A percentile compares a stretch with the other conserved stretches of the same genome.
These are phyloP conservation scores for Myripristis jacobus DNA, from an alignment of 2,797 vertebrate species.

Conservation along the genomic window DNA sequence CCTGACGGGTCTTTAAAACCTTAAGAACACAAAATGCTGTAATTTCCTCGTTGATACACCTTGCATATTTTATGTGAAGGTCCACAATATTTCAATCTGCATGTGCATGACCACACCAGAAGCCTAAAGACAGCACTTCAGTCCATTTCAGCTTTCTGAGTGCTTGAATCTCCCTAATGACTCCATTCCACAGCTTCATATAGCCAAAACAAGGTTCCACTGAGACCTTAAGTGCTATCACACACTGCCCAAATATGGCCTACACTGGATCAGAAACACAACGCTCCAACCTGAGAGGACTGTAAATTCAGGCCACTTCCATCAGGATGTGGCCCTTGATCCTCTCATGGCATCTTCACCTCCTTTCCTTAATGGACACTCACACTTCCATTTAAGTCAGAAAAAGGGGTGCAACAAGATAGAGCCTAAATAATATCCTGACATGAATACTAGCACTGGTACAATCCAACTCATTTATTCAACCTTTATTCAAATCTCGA, in stretches of 20 bases:
- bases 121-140: no score
- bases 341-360: neutral
- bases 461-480: no score
- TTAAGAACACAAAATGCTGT: no score
- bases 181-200: neutral
- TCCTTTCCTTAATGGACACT: slow-evolving; percentile 1
- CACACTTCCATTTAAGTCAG: neutral
- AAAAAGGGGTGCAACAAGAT: neutral
- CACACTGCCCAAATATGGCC: slow-evolving; percentile 1
- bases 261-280: neutral
- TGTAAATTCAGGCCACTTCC: neutral
- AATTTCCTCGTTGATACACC: no score
- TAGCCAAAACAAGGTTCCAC: neutral
- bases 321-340: neutral
- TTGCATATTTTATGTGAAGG: no score
- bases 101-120: no score
- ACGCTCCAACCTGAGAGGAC: neutral
- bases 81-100: no score
- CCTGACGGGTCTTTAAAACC: no score
- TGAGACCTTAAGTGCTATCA: neutral
- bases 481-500: no score
- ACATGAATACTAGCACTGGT: neutral
- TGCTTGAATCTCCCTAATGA: neutral
- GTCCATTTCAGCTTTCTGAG: no score
- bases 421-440: neutral